Evolutionary conservation across 2,797 vertebrate genomes (phyloP), one percentile per base, ranked within the genome.

Genomic region (Poeciliopsis infans): DNA sequence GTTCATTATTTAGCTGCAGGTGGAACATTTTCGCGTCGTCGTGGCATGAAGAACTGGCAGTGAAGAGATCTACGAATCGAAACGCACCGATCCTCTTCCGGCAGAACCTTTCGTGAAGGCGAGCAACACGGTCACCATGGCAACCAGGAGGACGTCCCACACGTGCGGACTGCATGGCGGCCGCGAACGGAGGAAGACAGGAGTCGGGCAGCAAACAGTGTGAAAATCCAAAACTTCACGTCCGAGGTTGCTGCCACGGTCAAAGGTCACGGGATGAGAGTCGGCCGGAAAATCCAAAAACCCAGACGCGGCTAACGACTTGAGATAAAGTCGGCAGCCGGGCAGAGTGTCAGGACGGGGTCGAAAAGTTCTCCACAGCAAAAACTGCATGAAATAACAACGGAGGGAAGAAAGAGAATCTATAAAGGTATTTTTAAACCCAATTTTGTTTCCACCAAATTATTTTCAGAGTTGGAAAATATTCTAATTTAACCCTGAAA

Each of bases 41-140:
- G 71, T 82, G 25, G 68, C 69, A 47, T 47, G 72, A 39, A 12
- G 59, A 53, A 31, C 2, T 12, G 10, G 33, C 61, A 36, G 16
- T 80, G 69, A 76, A 5, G 64, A 57, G 6, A 43, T 72, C 53
- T 55, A 28, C 59, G 46, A 55, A 28, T 1, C 0, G 46, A 47
- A 82, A 49, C 73, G 72, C 76, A 82, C 77, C 81, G 85, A 80
- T 88, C 61, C 85, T 6, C 49, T 53, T 70, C 7, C 79, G 77
- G 81, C 74, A 82, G 75, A 74, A 73, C 53, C 64, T 61, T 36
- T 51, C n/a, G 71, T 33, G 51, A 39, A 85, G 47, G 77, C 61
- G 84, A 88, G 80, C 75, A 78, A 72, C 12, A 23, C 33, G 64
- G 83, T 88, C 74, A 79, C 87, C 82, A 84, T 83, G 72, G 80